Conservation (phyloP, 2,797 vertebrate species). For the Ceyx erithaca region DNA sequence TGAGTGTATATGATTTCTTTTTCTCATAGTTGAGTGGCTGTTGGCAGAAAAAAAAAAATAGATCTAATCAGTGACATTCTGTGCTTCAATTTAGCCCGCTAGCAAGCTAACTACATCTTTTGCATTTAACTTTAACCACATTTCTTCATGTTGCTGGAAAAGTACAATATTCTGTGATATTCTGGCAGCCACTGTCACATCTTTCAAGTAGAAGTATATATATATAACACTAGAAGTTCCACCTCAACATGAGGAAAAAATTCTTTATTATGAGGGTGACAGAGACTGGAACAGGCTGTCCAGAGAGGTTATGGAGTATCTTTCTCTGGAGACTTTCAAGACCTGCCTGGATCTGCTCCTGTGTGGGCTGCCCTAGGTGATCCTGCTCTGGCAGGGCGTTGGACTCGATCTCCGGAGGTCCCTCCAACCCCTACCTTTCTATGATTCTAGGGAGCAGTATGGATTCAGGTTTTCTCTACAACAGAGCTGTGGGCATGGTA, state of each 20-base stretch:
- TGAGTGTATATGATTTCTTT: slow-evolving; percentile 94
- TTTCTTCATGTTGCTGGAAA: not conserved
- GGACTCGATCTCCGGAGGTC: no score
- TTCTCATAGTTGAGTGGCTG: slow-evolving; percentile 97
- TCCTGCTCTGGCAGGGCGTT: no score
- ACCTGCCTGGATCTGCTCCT: no score
- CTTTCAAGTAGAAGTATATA: not conserved
- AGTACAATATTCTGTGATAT: not conserved
- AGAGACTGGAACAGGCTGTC: no score
- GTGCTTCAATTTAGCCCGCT: not conserved
- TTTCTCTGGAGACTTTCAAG: no score
- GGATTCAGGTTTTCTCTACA: not conserved
- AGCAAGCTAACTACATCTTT: not conserved
- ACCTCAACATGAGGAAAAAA: no score
- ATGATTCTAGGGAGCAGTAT: not conserved
- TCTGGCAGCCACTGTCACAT: not conserved
- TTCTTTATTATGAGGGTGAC: no score
- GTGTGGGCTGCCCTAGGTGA: no score
- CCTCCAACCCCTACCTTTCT: no score
- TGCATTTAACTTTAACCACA: not conserved
- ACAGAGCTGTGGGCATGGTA: not conserved
- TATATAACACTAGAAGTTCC: not conserved
- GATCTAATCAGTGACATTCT: slow-evolving; percentile 12
- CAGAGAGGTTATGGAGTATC: no score
- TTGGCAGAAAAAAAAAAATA: slow-evolving; percentile 17